These are phyloP conservation scores for Cosmia pyralina DNA, from an alignment of 2,888 invertebrate species.

Conservation along the genomic window DNA sequence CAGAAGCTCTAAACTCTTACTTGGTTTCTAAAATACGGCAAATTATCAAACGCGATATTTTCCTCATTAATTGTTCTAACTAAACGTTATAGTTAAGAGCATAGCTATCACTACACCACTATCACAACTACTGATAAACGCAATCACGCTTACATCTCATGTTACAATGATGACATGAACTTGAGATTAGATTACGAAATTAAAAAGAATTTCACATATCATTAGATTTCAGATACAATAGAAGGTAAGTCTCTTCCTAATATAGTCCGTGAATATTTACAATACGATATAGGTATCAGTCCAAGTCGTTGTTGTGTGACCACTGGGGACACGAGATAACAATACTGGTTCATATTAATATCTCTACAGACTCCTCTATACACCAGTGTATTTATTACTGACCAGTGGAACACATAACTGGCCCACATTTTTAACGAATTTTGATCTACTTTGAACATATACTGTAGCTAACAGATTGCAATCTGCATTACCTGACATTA, in stretches of 20 bases:
- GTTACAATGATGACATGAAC: conserved; percentile 11
- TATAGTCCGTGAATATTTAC: conserved; percentile 4
- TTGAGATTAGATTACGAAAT: conserved; percentile 24
- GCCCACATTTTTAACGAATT: conserved; percentile 62
- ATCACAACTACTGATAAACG: conserved; percentile 17
- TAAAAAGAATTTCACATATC: conserved; percentile 5
- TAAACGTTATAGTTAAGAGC: background rate
- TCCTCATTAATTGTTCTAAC: background rate
- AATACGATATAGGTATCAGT: conserved; percentile 39
- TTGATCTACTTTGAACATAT: conserved; percentile 64
- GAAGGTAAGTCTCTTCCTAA: background rate
- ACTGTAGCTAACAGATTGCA: conserved; percentile 67
- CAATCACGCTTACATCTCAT: conserved; percentile 42
- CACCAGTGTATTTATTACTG: conserved; percentile 54
- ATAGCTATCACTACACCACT: background rate
- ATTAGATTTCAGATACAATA: conserved; percentile 1
- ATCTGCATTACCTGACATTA: conserved; percentile 73
- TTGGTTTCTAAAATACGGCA: conserved; percentile 23
- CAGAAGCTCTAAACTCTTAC: conserved; percentile 28
- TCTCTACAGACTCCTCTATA: conserved; percentile 41
- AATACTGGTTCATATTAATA: conserved; percentile 56
- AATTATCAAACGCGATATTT: background rate
- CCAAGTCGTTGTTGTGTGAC: conserved; percentile 51
- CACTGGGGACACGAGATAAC: conserved; percentile 65
- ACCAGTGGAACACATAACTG: conserved; percentile 49